Percentiles rank a stretch among this genome's conserved stretches.
Evolutionary conservation across 2,888 invertebrate genomes (phyloP).

Genomic region (Athripsodes cinereus): DNA sequence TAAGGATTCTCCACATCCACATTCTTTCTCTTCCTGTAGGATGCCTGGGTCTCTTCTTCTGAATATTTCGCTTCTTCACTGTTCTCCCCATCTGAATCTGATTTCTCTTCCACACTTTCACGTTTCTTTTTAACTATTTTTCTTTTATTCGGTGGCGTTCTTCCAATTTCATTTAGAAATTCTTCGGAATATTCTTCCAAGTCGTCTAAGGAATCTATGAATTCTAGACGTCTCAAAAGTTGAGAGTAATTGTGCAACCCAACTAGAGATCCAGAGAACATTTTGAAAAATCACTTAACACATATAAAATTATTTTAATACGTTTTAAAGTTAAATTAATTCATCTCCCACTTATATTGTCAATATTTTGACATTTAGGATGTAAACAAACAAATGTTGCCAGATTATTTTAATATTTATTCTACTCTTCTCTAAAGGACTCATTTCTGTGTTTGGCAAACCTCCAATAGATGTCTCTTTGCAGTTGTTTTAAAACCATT

Average conservation of each 20-base stretch:
- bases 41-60: background rate
- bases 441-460: too few species aligned
- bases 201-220: background rate
- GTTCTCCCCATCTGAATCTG: background rate
- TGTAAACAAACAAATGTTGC: background rate
- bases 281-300: too few species aligned
- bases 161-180: too few species aligned
- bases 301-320: too few species aligned
- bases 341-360: background rate
- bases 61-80: background rate
- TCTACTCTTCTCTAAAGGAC: too few species aligned
- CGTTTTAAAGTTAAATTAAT: background rate
- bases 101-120: background rate
- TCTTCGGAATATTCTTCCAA: background rate
- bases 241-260: background rate
- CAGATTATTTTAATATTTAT: background rate
- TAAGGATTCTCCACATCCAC: slow-evolving; percentile 25
- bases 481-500: too few species aligned
- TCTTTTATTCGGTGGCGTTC: too few species aligned
- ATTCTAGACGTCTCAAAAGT: background rate
- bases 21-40: background rate
- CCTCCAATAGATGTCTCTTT: too few species aligned
- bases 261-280: background rate
- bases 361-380: too few species aligned
- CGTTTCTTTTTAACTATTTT: background rate